Evolutionary conservation across 2,888 invertebrate species (phyloP).

Genomic region (Baronia brevicornis): DNA sequence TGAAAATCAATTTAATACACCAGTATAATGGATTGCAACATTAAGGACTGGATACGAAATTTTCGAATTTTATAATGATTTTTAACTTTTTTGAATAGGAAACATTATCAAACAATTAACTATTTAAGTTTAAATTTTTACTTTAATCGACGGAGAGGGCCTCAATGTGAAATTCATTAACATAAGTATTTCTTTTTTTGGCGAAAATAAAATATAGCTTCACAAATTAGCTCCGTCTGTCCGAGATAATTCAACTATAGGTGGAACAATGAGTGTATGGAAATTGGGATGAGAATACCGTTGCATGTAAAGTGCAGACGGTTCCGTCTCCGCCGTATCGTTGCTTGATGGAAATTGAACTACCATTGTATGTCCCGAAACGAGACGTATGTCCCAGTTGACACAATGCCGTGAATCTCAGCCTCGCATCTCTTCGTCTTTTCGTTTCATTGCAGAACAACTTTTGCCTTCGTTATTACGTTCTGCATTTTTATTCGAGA

Average conservation of each 20-base stretch:
- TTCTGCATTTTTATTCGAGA: no score
- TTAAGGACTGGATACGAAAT: background rate
- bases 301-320: conserved; percentile 20
- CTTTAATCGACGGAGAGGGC: no score
- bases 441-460: no score
- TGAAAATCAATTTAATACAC: conserved; percentile 12
- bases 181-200: no score
- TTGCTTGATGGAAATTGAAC: conserved; percentile 42
- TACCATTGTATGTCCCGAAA: conserved; percentile 31
- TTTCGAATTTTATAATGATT: conserved; percentile 2
- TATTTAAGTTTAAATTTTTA: conserved; percentile 5
- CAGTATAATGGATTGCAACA: conserved; percentile 1
- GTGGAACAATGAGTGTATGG: conserved; percentile 8
- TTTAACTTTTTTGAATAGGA: background rate
- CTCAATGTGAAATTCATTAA: no score
- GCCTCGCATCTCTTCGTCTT: conserved; percentile 16
- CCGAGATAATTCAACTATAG: background rate
- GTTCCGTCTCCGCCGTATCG: conserved; percentile 24
- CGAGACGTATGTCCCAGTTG: conserved; percentile 28
- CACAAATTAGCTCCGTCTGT: conserved; percentile 5
- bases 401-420: conserved; percentile 27
- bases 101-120: conserved; percentile 4
- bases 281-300: conserved; percentile 14
- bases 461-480: no score
- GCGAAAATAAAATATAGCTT: no score